Conservation (phyloP, 2,888 invertebrate species). For the Watsonalla binaria region DNA sequence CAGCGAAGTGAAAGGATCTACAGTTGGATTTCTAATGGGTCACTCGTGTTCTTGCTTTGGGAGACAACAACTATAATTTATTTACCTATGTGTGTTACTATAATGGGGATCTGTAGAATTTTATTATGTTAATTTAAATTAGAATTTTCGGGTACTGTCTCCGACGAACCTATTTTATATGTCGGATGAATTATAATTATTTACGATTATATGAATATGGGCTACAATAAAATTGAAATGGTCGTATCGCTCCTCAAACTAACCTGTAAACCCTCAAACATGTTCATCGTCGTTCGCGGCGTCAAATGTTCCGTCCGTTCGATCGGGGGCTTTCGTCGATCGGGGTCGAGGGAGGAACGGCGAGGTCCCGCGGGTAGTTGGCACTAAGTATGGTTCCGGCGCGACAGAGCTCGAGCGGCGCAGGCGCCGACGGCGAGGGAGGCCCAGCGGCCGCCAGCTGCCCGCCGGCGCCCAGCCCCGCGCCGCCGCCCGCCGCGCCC, state of each 20-base stretch:
- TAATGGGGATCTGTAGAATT: background rate
- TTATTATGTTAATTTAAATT: background rate
- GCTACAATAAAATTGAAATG: too few relatives aligned
- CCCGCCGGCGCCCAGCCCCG: constrained; percentile 7
- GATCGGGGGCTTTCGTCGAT: background rate
- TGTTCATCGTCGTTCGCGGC: constrained; percentile 14
- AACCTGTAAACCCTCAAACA: background rate
- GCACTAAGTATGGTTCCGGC: constrained; percentile 51
- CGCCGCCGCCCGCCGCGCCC: constrained; percentile 24
- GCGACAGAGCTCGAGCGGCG: constrained; percentile 57
- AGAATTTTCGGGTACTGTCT: background rate
- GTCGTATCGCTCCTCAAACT: background rate
- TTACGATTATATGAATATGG: too few relatives aligned
- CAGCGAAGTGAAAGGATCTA: constrained; percentile 46
- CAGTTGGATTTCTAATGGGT: constrained; percentile 12
- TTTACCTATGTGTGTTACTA: background rate
- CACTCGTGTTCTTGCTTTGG: background rate
- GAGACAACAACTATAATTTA: background rate
- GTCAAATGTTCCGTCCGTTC: background rate
- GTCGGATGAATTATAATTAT: too few relatives aligned
- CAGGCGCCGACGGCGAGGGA: constrained; percentile 51
- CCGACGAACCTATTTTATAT: too few relatives aligned
- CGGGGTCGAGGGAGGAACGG: background rate
- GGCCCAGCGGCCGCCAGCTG: constrained; percentile 15
- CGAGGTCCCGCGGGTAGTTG: constrained; percentile 6